These are phyloP conservation scores for Onychostoma macrolepis DNA, from an alignment of 2,113 vertebrate genomes.

Conservation along the genomic window DNA sequence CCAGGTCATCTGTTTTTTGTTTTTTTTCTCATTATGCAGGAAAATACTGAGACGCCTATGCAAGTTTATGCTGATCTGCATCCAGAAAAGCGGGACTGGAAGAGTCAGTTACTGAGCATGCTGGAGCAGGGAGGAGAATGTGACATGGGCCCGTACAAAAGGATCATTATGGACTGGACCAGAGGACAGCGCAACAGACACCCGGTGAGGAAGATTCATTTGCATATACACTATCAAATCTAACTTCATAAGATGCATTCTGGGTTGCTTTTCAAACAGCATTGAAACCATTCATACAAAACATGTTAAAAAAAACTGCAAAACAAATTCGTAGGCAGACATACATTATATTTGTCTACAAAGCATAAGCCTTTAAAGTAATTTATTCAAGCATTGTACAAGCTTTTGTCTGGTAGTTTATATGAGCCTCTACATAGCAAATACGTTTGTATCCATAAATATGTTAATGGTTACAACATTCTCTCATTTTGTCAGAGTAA, in stretches of 20 bases:
- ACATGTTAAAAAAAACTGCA: neutral
- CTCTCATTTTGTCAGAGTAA: neutral
- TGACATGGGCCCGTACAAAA: constrained; percentile 69
- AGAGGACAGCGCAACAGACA: constrained; percentile 64
- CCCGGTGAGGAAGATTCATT: constrained; percentile 63
- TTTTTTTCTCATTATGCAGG: constrained; percentile 48
- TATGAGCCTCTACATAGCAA: neutral
- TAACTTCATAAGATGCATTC: neutral
- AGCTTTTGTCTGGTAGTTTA: neutral
- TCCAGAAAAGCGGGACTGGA: constrained; percentile 68
- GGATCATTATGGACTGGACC: constrained; percentile 75
- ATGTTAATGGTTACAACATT: neutral
- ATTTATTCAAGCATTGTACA: neutral
- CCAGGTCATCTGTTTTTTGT: neutral
- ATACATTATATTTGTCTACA: neutral
- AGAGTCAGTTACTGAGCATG: constrained; percentile 65
- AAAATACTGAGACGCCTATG: constrained; percentile 40
- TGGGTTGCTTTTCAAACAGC: neutral
- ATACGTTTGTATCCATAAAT: neutral
- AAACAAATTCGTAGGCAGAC: neutral
- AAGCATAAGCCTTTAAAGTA: neutral
- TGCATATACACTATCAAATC: neutral
- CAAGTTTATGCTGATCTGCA: constrained; percentile 52
- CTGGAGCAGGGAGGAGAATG: constrained; percentile 68
- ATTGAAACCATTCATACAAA: neutral